Evolutionary conservation across 2,888 invertebrate species (phyloP).

Genomic region (Leucophenga montana): DNA sequence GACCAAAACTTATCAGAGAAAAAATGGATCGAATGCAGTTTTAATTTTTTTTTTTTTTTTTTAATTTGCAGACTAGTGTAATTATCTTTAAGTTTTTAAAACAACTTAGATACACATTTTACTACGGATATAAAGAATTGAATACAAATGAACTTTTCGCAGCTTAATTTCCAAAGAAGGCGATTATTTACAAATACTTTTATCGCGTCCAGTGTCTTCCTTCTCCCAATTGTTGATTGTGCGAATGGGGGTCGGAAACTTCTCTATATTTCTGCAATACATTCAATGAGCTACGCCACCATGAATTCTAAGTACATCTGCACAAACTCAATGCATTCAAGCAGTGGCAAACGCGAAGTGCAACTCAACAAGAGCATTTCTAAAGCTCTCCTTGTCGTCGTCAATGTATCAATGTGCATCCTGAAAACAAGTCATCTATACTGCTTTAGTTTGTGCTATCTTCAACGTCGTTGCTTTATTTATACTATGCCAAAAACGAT

Average conservation of each 20-base stretch:
- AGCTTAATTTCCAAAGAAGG: too few species aligned
- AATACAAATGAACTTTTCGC: too few species aligned
- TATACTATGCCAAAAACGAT: conserved; percentile 10
- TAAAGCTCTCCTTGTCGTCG: not conserved
- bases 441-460: not conserved
- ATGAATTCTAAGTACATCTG: too few species aligned
- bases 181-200: too few species aligned
- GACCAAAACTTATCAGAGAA: too few species aligned
- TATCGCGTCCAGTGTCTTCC: too few species aligned
- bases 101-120: too few species aligned
- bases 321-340: conserved; percentile 10
- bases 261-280: conserved; percentile 22
- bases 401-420: conserved; percentile 7
- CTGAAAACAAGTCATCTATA: conserved; percentile 11
- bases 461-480: conserved; percentile 1
- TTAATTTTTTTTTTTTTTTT: too few species aligned
- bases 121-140: too few species aligned
- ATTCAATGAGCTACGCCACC: not conserved
- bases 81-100: too few species aligned
- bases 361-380: not conserved
- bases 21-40: too few species aligned
- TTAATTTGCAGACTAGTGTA: too few species aligned
- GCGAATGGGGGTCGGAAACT: conserved; percentile 25
- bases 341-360: not conserved
- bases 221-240: not conserved